phyloP scores from a whole-genome alignment of 2,113 vertebrate species.

The Corynorhinus townsendii region DNA sequence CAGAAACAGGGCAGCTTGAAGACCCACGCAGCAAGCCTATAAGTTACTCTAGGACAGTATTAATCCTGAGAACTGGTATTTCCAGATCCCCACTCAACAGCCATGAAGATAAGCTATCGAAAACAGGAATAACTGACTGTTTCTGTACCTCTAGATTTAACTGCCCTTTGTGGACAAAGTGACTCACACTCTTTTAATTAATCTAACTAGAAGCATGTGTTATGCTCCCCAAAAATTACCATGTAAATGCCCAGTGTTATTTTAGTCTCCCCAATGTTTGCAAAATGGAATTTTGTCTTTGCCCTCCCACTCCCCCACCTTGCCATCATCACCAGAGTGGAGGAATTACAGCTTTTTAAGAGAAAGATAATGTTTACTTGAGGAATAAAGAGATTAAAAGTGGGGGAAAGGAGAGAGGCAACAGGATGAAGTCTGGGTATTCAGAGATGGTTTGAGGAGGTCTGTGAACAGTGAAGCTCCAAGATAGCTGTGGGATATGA shows the following conservation, averaged over 20 bases:
- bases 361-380: background rate
- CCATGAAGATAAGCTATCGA: constrained; percentile 25
- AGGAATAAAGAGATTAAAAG: background rate
- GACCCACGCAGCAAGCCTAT: background rate
- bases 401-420: background rate
- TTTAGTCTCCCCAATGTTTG: background rate
- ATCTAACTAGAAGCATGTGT: background rate
- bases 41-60: background rate
- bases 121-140: constrained; percentile 1
- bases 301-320: background rate
- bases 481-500: background rate
- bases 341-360: background rate
- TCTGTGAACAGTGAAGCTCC: background rate
- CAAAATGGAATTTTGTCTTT: background rate
- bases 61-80: constrained; percentile 53
- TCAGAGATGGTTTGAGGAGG: background rate
- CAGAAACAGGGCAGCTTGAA: background rate
- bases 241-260: background rate
- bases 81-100: constrained; percentile 21
- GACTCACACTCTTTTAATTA: constrained; percentile 28
- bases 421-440: background rate
- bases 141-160: constrained; percentile 7
- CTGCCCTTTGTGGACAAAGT: constrained; percentile 28
- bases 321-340: background rate
- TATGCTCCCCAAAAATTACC: background rate